phyloP scores from a whole-genome alignment of 2,113 vertebrate species.

The Gymnorhina tibicen region DNA sequence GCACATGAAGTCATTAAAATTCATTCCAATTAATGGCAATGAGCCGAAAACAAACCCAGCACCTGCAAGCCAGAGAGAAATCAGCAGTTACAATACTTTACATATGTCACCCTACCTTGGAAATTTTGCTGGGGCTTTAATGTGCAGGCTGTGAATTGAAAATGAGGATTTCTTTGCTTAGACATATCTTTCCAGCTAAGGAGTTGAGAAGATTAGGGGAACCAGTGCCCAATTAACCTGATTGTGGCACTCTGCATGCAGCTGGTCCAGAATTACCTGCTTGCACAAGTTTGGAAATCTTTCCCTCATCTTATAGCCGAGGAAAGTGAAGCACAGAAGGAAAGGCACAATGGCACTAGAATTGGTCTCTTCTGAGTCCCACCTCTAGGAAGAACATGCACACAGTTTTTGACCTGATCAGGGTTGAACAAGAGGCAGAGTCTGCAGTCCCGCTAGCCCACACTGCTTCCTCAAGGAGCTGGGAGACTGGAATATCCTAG shows the following conservation, averaged over 20 bases:
- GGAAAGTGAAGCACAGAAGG: neutral
- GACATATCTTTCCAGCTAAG: neutral
- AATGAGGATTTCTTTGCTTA: neutral
- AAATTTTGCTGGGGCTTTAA: neutral
- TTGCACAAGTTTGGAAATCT: neutral
- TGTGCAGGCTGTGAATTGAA: neutral
- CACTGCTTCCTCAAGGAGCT: rapidly evolving
- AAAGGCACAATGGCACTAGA: neutral
- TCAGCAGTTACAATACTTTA: neutral
- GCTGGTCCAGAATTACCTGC: neutral
- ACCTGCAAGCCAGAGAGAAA: neutral
- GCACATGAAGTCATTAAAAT: slow-evolving; percentile 39
- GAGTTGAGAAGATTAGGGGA: neutral
- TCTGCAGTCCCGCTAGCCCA: neutral
- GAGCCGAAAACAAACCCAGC: neutral
- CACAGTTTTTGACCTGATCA: neutral
- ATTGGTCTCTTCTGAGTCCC: neutral
- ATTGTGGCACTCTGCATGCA: neutral
- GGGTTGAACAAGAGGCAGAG: neutral
- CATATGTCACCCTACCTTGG: neutral
- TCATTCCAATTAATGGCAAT: slow-evolving; percentile 28
- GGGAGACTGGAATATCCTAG: neutral
- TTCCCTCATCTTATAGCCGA: neutral
- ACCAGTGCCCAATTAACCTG: neutral
- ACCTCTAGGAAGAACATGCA: neutral